These are phyloP conservation scores for Enteromius radiatus DNA, from an alignment of 2,797 vertebrate species.

Conservation along the genomic window DNA sequence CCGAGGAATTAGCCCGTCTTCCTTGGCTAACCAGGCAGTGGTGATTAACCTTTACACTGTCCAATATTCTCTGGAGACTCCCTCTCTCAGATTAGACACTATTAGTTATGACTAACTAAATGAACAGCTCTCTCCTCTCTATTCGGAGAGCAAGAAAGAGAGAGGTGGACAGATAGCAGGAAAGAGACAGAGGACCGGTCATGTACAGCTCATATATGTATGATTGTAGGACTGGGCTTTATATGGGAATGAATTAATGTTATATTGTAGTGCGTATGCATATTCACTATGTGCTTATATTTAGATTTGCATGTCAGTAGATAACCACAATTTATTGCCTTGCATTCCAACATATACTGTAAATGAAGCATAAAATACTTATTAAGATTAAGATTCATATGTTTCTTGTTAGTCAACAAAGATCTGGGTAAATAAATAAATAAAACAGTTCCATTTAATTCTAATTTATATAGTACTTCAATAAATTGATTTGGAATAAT, in stretches of 20 bases:
- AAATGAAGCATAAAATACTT: not conserved
- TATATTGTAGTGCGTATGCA: conserved; percentile 18
- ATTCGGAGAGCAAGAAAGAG: conserved; percentile 59
- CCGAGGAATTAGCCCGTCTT: conserved; percentile 97
- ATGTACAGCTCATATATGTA: conserved; percentile 15
- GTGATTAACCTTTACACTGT: conserved; percentile 99
- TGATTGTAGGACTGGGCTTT: conserved; percentile 36
- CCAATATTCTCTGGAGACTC: conserved; percentile 99
- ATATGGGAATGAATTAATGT: conserved; percentile 40
- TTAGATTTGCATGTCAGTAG: conserved; percentile 15
- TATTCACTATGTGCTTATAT: conserved; percentile 22
- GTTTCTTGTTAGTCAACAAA: conserved; percentile 21
- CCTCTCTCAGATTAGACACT: conserved; percentile 98
- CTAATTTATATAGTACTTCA: conserved; percentile 3
- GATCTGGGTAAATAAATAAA: not conserved
- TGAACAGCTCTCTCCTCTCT: conserved; percentile 90
- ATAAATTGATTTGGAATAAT: conserved; percentile 45
- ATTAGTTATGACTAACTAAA: conserved; percentile 99
- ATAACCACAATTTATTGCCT: conserved; percentile 33
- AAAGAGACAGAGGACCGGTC: conserved; percentile 42
- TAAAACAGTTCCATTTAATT: conserved; percentile 4
- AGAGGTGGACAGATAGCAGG: conserved; percentile 48
- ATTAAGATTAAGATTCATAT: conserved; percentile 5
- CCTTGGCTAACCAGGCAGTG: conserved; percentile 98
- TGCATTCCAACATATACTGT: conserved; percentile 23